These are phyloP conservation scores for Ctenoplectra terminalis DNA, from an alignment of 1,140 invertebrate genomes.

Conservation along the genomic window DNA sequence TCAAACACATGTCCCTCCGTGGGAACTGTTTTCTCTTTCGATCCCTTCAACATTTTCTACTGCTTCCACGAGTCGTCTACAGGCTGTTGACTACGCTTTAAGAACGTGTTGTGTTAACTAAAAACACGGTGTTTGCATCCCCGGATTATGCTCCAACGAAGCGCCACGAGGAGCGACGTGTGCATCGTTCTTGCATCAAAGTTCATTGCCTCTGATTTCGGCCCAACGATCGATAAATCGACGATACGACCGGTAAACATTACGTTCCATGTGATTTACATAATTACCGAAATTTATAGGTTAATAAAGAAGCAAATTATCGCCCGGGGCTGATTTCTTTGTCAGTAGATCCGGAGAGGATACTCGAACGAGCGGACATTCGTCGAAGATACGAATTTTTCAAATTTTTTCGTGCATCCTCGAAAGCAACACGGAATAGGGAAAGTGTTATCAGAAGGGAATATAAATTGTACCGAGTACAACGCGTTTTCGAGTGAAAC, in stretches of 20 bases:
- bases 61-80: neutral
- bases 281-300: conserved; percentile 38
- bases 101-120: neutral
- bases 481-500: neutral
- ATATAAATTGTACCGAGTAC: neutral
- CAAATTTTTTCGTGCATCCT: neutral
- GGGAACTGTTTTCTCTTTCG: conserved; percentile 29
- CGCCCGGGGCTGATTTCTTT: neutral
- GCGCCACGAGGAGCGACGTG: neutral
- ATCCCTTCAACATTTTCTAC: neutral
- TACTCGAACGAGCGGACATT: neutral
- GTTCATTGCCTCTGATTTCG: conserved; percentile 58
- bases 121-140: neutral
- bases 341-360: neutral
- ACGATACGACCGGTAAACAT: conserved; percentile 50
- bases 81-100: neutral
- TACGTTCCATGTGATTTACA: conserved; percentile 52
- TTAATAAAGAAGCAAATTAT: conserved; percentile 13
- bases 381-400: neutral
- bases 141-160: neutral
- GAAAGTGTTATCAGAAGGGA: neutral
- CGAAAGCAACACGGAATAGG: neutral
- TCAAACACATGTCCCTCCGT: conserved; percentile 6
- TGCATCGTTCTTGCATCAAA: neutral
- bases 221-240: conserved; percentile 4